Conservation (phyloP, 2,888 invertebrate species). For the Petrolisthes cinctipes region DNA sequence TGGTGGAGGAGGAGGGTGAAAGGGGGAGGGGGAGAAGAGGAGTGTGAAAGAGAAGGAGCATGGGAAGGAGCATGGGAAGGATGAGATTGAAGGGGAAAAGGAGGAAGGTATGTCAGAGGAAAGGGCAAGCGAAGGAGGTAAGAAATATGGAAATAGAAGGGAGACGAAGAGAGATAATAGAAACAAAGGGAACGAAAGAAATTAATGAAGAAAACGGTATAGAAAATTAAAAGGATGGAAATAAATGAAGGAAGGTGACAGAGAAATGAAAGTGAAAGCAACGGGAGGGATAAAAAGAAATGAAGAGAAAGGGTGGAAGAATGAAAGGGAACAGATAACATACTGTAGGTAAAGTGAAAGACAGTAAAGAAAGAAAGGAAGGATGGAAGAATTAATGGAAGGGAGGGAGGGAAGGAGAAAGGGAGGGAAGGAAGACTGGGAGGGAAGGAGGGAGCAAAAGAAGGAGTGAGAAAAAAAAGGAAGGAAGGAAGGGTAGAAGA, state of each 20-base stretch:
- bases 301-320: background rate
- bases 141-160: background rate
- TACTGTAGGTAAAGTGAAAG: background rate
- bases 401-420: background rate
- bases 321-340: background rate
- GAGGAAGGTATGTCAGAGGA: background rate
- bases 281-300: background rate
- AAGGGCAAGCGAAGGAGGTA: background rate
- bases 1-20: no score
- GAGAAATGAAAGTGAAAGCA: background rate
- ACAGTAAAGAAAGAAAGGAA: background rate
- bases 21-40: no score
- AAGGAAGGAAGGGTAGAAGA: background rate
- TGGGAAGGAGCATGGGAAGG: background rate
- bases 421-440: background rate
- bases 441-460: background rate
- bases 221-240: background rate
- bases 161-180: background rate
- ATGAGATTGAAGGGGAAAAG: background rate
- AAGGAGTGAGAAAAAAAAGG: background rate
- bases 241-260: background rate
- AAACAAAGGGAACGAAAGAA: background rate
- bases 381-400: background rate
- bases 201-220: background rate
- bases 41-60: no score